Conservation (phyloP, 2,797 vertebrate genomes). For the Myotis planiceps region DNA sequence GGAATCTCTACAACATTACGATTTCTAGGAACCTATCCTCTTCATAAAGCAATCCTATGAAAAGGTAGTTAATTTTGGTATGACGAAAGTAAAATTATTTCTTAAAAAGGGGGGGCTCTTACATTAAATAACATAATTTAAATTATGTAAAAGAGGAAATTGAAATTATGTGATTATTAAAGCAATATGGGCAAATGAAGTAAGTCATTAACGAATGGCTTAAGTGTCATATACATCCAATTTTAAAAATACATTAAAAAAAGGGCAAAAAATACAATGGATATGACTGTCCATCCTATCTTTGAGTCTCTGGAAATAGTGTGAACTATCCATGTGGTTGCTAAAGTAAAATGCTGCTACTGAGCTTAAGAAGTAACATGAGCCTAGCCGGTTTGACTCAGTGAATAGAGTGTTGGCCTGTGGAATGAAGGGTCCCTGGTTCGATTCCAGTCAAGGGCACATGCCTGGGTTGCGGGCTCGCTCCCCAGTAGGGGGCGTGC, state of each 20-base stretch:
- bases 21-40: neutral
- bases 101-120: neutral
- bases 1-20: neutral
- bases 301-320: neutral
- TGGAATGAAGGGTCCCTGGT: too few species aligned
- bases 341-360: slow-evolving; percentile 69
- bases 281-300: neutral
- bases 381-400: neutral
- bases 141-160: neutral
- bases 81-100: slow-evolving; percentile 23
- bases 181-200: neutral
- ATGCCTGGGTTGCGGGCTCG: too few species aligned
- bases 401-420: too few species aligned
- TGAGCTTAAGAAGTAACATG: slow-evolving; percentile 56
- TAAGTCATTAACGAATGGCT: slow-evolving; percentile 11
- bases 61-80: slow-evolving; percentile 37
- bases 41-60: slow-evolving; percentile 12
- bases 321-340: slow-evolving; percentile 32
- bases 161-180: neutral
- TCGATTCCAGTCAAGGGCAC: too few species aligned
- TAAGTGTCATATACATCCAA: slow-evolving; percentile 14
- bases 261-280: neutral
- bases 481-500: too few species aligned
- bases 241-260: slow-evolving; percentile 35
- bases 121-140: slow-evolving; percentile 7